Base-by-base conservation (phyloP, 92 coral and sea anemone genomes). In the Epizoanthus illoricatus region DNA sequence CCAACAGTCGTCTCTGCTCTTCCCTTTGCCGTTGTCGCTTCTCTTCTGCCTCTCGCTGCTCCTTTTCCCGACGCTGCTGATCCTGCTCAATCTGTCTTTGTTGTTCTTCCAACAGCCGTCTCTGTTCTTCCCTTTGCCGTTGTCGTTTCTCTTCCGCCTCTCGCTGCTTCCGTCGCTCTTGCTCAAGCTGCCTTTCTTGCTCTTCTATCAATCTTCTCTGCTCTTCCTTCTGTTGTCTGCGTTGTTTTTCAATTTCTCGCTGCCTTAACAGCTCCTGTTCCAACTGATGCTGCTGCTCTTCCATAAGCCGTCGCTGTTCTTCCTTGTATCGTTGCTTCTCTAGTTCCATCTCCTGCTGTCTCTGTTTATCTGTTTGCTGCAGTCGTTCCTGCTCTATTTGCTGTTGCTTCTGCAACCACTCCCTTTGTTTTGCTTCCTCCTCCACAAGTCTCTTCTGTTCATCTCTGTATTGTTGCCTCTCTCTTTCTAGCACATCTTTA, bases 391-490 rank as follows among this genome's bases (percentile, higher is more conserved):
- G 86, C 45, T 92, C 94, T 20, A 81, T 67, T 82, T 83, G 55
- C 45, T 86, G 73, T 59, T 88, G 93, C 33, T 81, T 83, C 65
- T 86, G 76, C 23, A 87, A 82, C 98, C 97, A 93, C 40, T 90
- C 87, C 3, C 69, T 80, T 18, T 89, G 93, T 56, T 80, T 79
- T 19, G 85, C 88, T 72, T 91, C 94, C 67, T 93, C 98, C 52
- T 96, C 92, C 43, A 64, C 76, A 62, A 96, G 74, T 79, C 95
- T 89, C 28, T 83, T 85, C 93, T 94, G 99, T 75, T 96, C 99
- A 55, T 93, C 90, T 71, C 76, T 80, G 89, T 85, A 96, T 60
- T 76, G 85, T 54, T 80, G 93, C 68, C 91, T 86, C 83, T 96
- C 94, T 76, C 79, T 87, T 24, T 91, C 91, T n/a, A 96, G 82